Base-by-base conservation (phyloP, 1,140 invertebrate genomes). In the Stratiolaelaps scimitus region DNA sequence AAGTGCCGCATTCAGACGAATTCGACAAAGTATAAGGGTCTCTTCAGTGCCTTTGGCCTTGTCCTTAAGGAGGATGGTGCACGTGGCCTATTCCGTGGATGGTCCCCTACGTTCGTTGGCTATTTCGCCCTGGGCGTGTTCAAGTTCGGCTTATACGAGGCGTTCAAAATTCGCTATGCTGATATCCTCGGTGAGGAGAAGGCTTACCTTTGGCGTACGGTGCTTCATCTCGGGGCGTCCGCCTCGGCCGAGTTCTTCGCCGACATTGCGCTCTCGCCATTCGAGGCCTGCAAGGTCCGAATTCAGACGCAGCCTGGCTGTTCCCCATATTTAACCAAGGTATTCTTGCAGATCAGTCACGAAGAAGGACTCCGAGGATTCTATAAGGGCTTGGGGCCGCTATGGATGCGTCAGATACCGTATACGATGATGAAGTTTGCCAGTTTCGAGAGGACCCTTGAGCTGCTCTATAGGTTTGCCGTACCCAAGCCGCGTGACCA, bases 381-480 rank as follows among this genome's bases (percentile, higher is more conserved):
- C 78, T 96, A 94, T 81, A 96, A 96, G 78, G 88, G 90, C 66
- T 78, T 99, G 65, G 89, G 93, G 34, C 96, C 96, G 28, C 80
- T 99, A 43, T 99, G 95, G 96, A 84, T 89, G 77, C 77, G 94
- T 74, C 96, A 99, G 81, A 99, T 99, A 75, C 96, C 96, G 2
- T 99, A 99, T 82, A 99, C 96, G 64, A 99, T 99, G 96, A 98
- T 99, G 95, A 99, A 99, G 79, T 99, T 99, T 77, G 92, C 95
- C 68, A 98, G 94, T 80, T 99, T 99, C 79, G 96, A 99, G 78
- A 83, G 89, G 73, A 99, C 96, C 2, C 83, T 99, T 13, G 95
- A 99, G 78, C 78, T 92, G 65, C 75, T 99, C 0, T 98, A 98
- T 78, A 83, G 87, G 80, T 80, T 83, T 80, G 78, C 83, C 76